Evolutionary conservation across 2,113 vertebrate genomes (phyloP).

Genomic region (Cebidichthys violaceus): DNA sequence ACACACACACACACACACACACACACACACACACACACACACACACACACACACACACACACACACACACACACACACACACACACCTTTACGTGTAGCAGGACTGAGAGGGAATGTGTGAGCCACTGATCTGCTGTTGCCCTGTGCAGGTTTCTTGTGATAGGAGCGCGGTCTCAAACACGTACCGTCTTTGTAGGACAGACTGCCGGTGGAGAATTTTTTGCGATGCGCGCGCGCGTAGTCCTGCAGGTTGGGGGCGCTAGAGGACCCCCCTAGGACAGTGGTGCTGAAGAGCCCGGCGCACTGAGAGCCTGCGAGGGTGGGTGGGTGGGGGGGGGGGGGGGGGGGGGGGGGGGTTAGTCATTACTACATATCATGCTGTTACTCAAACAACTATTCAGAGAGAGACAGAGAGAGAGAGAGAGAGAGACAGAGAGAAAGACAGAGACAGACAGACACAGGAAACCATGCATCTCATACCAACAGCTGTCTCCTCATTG

Average conservation of each 20-base stretch:
- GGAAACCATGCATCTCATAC: slow-evolving; percentile 28
- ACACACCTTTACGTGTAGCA: neutral
- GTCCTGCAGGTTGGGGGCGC: slow-evolving; percentile 99
- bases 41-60: neutral
- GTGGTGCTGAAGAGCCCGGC: slow-evolving; percentile 99
- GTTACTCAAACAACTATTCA: slow-evolving; percentile 74
- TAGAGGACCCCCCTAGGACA: slow-evolving; percentile 99
- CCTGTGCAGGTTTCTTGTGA: slow-evolving; percentile 48
- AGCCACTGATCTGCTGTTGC: slow-evolving; percentile 52
- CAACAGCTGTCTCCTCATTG: neutral
- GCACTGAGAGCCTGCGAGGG: slow-evolving; percentile 96
- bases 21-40: neutral
- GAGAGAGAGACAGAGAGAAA: slow-evolving; percentile 24
- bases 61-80: no score
- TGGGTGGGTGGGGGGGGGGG: slow-evolving; percentile 78
- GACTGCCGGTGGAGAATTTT: slow-evolving; percentile 95
- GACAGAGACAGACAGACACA: slow-evolving; percentile 27
- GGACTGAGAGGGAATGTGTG: slow-evolving; percentile 24
- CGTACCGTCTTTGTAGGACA: slow-evolving; percentile 99
- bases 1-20: no score
- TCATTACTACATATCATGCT: slow-evolving; percentile 85
- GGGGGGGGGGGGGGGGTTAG: slow-evolving; percentile 84
- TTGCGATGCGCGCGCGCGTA: slow-evolving; percentile 99
- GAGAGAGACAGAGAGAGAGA: slow-evolving; percentile 25
- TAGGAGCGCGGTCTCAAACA: slow-evolving; percentile 67